A percentile compares a stretch with the other conserved stretches of the same genome.
Evolutionary conservation across 2,888 invertebrate genomes (phyloP).

Genomic region (Sinhomidia bicolor): DNA sequence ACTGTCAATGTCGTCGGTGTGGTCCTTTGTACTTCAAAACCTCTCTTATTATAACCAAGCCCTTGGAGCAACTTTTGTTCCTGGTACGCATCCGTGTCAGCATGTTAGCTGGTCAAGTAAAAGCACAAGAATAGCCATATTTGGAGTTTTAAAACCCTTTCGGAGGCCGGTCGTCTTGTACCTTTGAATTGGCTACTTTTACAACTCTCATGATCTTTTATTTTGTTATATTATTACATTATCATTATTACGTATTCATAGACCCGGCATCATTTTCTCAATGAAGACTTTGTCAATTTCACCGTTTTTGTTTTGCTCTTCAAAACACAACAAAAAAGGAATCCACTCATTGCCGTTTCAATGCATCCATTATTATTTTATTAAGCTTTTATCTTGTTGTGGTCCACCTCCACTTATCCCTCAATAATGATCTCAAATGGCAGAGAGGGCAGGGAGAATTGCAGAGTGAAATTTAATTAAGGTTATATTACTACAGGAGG

Average conservation of each 20-base stretch:
- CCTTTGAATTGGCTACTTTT: slow-evolving; percentile 8
- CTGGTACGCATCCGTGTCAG: slow-evolving; percentile 57
- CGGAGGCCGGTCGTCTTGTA: slow-evolving; percentile 22
- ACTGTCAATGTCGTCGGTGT: slow-evolving; percentile 56
- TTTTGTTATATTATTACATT: background rate
- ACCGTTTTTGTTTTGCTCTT: too few species aligned
- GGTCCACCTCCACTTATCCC: slow-evolving; percentile 20
- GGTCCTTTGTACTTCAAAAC: slow-evolving; percentile 57
- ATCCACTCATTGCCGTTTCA: background rate
- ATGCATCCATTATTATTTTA: slow-evolving; percentile 7
- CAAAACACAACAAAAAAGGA: too few species aligned
- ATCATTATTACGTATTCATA: background rate
- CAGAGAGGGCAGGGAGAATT: slow-evolving; percentile 1
- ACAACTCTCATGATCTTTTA: background rate
- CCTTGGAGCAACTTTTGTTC: slow-evolving; percentile 38
- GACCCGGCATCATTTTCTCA: slow-evolving; percentile 24
- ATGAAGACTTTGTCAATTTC: slow-evolving; percentile 26
- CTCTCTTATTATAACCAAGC: background rate
- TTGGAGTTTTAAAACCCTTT: slow-evolving; percentile 43
- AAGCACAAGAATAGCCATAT: slow-evolving; percentile 51
- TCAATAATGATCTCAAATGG: slow-evolving; percentile 12
- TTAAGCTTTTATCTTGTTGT: slow-evolving; percentile 9
- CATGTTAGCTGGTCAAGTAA: slow-evolving; percentile 38
- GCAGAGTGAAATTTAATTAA: slow-evolving; percentile 64
- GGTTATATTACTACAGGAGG: slow-evolving; percentile 8